phyloP scores from a whole-genome alignment of 2,888 invertebrate genomes.

The Synergus gifuensis region DNA sequence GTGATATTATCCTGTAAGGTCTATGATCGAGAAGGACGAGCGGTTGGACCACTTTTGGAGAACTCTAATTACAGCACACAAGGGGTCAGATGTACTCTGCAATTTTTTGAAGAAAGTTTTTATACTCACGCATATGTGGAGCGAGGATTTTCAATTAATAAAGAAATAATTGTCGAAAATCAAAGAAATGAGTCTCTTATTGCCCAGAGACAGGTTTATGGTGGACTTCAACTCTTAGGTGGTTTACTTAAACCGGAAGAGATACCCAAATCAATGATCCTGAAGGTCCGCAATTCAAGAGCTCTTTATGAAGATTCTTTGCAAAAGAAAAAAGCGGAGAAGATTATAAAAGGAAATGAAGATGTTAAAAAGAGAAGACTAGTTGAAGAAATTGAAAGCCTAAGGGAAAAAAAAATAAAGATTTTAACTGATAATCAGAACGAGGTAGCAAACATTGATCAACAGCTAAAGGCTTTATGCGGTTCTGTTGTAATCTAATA shows the following conservation, averaged over 20 bases:
- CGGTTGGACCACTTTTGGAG: slow-evolving; percentile 40
- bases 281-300: slow-evolving; percentile 48
- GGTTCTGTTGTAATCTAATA: too few species aligned
- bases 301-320: slow-evolving; percentile 41
- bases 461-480: too few species aligned
- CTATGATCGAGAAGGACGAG: neutral
- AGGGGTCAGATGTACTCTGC: slow-evolving; percentile 3
- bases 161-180: slow-evolving; percentile 55
- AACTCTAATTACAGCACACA: neutral
- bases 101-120: slow-evolving; percentile 47
- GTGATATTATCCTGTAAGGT: too few species aligned
- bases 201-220: slow-evolving; percentile 51
- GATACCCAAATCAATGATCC: slow-evolving; percentile 49
- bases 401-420: too few species aligned
- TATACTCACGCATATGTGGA: slow-evolving; percentile 51
- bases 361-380: too few species aligned
- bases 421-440: too few species aligned
- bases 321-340: slow-evolving; percentile 21
- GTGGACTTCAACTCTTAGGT: slow-evolving; percentile 47
- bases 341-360: neutral
- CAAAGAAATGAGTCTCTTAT: slow-evolving; percentile 50
- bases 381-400: too few species aligned
- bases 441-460: too few species aligned
- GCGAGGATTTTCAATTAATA: slow-evolving; percentile 55
- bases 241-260: slow-evolving; percentile 44